Evolutionary conservation across 2,797 vertebrate species (phyloP).

Genomic region (Aldrovandia affinis): DNA sequence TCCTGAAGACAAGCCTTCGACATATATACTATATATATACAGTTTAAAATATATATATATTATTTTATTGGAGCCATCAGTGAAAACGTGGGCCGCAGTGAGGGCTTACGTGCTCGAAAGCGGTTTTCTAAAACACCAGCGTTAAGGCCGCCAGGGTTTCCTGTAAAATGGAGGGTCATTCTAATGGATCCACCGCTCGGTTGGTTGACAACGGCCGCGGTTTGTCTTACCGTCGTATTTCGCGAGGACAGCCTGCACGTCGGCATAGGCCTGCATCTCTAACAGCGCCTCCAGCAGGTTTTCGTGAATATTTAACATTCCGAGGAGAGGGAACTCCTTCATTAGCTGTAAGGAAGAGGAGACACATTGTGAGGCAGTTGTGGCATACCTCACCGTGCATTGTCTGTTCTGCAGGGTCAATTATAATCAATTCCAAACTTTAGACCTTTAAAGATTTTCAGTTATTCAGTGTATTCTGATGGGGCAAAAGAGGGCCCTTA

Average conservation of each 20-base stretch:
- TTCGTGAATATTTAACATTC: conserved; percentile 99
- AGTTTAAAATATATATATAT: no score
- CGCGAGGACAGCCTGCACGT: conserved; percentile 97
- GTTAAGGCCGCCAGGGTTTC: no score
- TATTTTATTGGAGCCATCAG: no score
- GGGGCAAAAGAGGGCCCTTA: neutral
- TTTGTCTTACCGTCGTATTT: conserved; percentile 91
- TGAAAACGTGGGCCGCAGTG: no score
- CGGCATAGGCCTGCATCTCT: conserved; percentile 96
- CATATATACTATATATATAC: no score
- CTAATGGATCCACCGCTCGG: no score
- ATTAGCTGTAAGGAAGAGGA: conserved; percentile 80
- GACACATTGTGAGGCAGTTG: no score
- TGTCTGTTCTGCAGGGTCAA: neutral
- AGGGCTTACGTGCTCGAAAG: no score
- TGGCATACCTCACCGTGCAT: neutral
- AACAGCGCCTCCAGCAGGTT: conserved; percentile 96
- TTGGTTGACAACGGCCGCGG: neutral
- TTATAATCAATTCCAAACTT: neutral
- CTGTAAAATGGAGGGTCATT: no score
- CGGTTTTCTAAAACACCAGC: neutral
- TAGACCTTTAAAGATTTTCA: neutral
- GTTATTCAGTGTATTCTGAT: neutral
- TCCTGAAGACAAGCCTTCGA: no score
- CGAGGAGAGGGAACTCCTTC: conserved; percentile 97